phyloP scores from a whole-genome alignment of 2,888 invertebrate species.

The Pseudococcus viburni region DNA sequence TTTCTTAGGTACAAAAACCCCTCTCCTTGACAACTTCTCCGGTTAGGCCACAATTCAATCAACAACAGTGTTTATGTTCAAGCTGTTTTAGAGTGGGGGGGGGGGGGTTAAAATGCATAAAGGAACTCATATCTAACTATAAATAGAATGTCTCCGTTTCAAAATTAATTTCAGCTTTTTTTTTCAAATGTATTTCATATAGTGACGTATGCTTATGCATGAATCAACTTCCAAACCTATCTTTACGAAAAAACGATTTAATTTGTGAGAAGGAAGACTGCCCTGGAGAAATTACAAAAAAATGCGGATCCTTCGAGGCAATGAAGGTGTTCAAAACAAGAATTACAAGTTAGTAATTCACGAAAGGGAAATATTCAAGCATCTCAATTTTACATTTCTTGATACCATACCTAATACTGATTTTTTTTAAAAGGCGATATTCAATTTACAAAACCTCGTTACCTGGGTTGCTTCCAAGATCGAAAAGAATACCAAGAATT shows the following conservation, averaged over 20 bases:
- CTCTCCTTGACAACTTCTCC: no score
- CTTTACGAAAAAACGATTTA: constrained; percentile 63
- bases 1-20: no score
- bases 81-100: no score
- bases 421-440: neutral
- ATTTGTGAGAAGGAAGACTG: constrained; percentile 67
- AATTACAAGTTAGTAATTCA: neutral
- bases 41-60: no score
- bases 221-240: constrained; percentile 62
- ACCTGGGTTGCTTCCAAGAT: constrained; percentile 51
- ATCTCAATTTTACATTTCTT: no score
- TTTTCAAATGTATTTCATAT: no score
- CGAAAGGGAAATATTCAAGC: neutral
- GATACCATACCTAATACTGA: no score
- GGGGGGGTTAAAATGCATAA: no score
- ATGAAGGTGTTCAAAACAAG: constrained; percentile 43
- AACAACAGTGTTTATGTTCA: no score
- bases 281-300: constrained; percentile 67
- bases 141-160: no score
- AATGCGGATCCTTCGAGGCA: constrained; percentile 67
- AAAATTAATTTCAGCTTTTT: no score
- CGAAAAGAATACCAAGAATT: neutral
- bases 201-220: constrained; percentile 68
- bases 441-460: neutral
- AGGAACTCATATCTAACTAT: no score